Evolutionary conservation across 2,797 vertebrate species (phyloP).

Genomic region (Fundulus diaphanus): DNA sequence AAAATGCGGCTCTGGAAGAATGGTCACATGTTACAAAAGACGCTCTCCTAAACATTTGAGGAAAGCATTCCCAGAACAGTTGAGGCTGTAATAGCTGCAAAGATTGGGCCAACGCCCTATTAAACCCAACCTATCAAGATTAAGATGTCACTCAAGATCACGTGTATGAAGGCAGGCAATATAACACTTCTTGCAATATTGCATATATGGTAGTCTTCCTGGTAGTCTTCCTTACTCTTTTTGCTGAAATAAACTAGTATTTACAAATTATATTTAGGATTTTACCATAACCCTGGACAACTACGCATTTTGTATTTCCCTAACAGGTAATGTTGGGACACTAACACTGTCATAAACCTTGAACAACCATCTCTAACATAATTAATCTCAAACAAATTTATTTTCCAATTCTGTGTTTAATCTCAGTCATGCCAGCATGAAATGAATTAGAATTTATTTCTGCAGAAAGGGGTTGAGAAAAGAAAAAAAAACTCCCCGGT

Average conservation of each 20-base stretch:
- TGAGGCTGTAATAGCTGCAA: neutral
- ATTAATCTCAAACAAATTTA: neutral
- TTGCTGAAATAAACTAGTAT: too few species aligned
- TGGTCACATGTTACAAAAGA: neutral
- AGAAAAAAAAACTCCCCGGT: neutral
- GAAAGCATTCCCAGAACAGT: neutral
- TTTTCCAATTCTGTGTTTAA: neutral
- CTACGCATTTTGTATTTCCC: neutral
- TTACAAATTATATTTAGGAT: neutral
- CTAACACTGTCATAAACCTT: neutral
- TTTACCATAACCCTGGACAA: neutral
- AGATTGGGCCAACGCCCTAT: neutral
- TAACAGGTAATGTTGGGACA: neutral
- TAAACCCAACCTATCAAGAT: neutral
- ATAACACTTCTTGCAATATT: neutral
- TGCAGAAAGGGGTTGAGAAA: too few species aligned
- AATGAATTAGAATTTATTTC: conserved; percentile 17
- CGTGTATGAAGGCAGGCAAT: neutral
- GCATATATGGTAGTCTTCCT: neutral
- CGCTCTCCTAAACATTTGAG: neutral
- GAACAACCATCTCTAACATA: neutral
- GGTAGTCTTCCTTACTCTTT: too few species aligned
- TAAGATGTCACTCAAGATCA: neutral
- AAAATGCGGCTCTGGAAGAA: neutral
- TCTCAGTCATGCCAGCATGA: neutral